These are phyloP conservation scores for Anoplius nigerrimus DNA, from an alignment of 2,888 invertebrate species.

Conservation along the genomic window DNA sequence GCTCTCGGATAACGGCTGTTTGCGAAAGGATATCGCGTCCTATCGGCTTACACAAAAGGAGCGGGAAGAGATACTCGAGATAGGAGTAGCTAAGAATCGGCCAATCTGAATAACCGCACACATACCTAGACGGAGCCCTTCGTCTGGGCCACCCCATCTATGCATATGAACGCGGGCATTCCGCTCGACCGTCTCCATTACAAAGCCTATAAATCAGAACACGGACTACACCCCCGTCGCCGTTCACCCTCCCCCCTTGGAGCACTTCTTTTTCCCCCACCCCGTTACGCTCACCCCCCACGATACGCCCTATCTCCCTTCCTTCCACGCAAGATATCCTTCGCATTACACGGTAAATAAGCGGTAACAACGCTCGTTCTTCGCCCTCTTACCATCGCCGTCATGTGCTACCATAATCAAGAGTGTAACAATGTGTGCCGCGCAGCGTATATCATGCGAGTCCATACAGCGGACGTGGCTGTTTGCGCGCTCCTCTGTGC, in stretches of 20 bases:
- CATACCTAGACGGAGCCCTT: neutral
- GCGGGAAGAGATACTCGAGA: too few relatives aligned
- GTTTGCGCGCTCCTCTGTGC: constrained; percentile 7
- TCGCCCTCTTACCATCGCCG: constrained; percentile 11
- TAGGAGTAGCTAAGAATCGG: neutral
- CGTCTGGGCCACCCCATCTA: neutral
- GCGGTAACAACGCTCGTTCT: constrained; percentile 58
- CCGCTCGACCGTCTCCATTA: constrained; percentile 47
- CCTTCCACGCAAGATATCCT: constrained; percentile 43
- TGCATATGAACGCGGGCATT: constrained; percentile 1
- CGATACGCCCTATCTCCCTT: constrained; percentile 13
- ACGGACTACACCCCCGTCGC: constrained; percentile 2
- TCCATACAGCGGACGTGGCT: neutral
- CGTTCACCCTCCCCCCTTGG: neutral
- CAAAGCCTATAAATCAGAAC: constrained; percentile 58
- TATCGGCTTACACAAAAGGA: too few relatives aligned
- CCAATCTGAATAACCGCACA: neutral
- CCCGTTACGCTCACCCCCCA: constrained; percentile 19
- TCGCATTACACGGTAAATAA: constrained; percentile 65
- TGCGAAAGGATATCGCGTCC: too few relatives aligned
- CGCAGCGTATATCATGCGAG: constrained; percentile 4
- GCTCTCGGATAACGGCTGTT: too few relatives aligned
- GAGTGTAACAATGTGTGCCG: constrained; percentile 22
- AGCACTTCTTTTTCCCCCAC: constrained; percentile 18
- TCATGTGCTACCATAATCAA: constrained; percentile 42